Conservation (phyloP, 2,888 invertebrate species). For the Pocota personata region DNA sequence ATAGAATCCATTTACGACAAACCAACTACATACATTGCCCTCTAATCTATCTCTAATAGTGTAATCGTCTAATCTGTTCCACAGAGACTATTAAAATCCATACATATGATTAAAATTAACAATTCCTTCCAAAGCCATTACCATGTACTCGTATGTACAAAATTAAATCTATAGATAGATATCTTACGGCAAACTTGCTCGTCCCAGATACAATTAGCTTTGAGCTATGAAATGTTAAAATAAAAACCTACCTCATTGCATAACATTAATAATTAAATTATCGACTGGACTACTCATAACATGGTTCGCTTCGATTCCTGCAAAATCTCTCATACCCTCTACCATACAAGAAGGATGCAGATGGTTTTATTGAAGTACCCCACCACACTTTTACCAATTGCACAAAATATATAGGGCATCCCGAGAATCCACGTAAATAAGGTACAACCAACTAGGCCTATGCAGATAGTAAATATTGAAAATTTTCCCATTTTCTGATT, state of each 20-base stretch:
- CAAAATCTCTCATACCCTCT: conserved; percentile 9
- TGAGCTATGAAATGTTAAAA: conserved; percentile 15
- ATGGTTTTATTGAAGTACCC: conserved; percentile 21
- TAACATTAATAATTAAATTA: conserved; percentile 69
- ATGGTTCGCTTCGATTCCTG: conserved; percentile 20
- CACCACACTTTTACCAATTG: neutral
- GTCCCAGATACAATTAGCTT: conserved; percentile 5
- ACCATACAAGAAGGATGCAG: conserved; percentile 27
- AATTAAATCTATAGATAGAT: conserved; percentile 5
- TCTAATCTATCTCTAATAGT: neutral
- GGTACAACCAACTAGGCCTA: conserved; percentile 68
- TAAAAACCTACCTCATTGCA: conserved; percentile 44
- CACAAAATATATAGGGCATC: conserved; percentile 66
- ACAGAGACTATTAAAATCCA: neutral
- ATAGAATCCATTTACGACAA: neutral
- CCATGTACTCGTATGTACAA: neutral
- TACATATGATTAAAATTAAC: neutral
- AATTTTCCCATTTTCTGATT: conserved; percentile 55
- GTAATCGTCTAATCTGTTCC: neutral
- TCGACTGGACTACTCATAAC: conserved; percentile 42
- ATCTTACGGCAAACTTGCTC: neutral
- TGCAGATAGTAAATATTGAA: conserved; percentile 72
- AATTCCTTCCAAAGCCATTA: neutral
- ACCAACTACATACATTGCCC: neutral
- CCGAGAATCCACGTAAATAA: conserved; percentile 68